A percentile compares a stretch with the other conserved stretches of the same genome.
These are phyloP conservation scores for Erethizon dorsatum DNA, from an alignment of 2,797 vertebrate genomes.

Conservation along the genomic window DNA sequence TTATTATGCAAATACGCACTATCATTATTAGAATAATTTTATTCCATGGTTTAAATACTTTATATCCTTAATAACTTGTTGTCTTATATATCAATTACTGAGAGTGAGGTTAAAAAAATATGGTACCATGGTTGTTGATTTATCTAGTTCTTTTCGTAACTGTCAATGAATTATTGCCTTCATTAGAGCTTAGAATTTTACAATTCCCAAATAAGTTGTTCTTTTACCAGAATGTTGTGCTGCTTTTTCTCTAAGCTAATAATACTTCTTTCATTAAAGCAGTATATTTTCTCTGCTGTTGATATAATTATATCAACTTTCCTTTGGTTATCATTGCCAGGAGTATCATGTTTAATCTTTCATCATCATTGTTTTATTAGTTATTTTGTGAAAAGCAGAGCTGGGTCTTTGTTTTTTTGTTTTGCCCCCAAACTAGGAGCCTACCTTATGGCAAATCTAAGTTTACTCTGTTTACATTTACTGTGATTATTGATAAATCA, in stretches of 20 bases:
- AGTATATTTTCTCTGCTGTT: not conserved
- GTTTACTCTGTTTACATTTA: not conserved
- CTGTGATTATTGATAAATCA: not conserved
- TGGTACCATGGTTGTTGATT: not conserved
- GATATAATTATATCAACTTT: not conserved
- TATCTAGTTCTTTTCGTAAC: not conserved
- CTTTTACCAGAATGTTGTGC: not conserved
- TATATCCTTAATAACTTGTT: not conserved
- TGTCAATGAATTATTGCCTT: not conserved
- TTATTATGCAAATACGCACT: conserved; percentile 29
- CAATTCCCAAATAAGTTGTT: not conserved
- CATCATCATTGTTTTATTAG: not conserved
- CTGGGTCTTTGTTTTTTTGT: not conserved
- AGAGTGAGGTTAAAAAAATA: not conserved
- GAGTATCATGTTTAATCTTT: not conserved
- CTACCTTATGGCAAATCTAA: not conserved
- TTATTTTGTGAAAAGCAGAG: not conserved
- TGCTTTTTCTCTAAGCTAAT: not conserved
- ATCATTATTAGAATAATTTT: not conserved
- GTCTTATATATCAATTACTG: not conserved
- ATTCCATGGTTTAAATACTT: conserved; percentile 19
- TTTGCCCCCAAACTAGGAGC: not conserved
- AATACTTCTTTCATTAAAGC: not conserved
- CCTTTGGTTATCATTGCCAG: not conserved
- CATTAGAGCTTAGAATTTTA: not conserved